These are phyloP conservation scores for Proteles cristata DNA, from an alignment of 2,113 vertebrate species.

Conservation along the genomic window DNA sequence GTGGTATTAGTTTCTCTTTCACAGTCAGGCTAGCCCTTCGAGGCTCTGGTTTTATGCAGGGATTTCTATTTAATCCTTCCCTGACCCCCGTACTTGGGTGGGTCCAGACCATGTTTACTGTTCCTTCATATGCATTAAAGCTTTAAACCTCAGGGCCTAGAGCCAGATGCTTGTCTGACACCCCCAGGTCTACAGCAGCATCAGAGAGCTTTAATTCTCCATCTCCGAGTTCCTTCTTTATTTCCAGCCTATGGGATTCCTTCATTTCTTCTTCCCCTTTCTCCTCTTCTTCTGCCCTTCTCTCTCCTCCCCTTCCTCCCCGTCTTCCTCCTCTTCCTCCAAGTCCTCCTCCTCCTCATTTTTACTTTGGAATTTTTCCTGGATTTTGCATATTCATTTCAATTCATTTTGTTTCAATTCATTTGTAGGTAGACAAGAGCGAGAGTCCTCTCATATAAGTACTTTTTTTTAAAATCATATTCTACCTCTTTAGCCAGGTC, in stretches of 20 bases:
- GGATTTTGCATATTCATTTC: background rate
- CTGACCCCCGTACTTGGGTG: background rate
- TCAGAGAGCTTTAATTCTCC: background rate
- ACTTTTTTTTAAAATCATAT: background rate
- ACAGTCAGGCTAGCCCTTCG: background rate
- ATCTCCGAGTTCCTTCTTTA: background rate
- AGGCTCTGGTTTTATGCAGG: background rate
- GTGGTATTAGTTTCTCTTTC: background rate
- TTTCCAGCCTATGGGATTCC: background rate
- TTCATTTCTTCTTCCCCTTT: background rate
- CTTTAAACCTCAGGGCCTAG: background rate
- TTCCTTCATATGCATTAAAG: background rate
- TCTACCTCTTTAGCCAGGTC: background rate
- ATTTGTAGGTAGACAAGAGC: background rate
- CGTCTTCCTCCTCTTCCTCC: background rate
- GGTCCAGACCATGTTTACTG: background rate
- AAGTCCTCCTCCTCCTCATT: background rate
- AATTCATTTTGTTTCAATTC: background rate
- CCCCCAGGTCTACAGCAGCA: background rate
- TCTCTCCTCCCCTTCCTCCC: background rate
- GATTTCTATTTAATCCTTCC: background rate
- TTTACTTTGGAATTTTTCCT: background rate
- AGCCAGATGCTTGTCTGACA: background rate
- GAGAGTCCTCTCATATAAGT: background rate
- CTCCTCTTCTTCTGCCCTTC: background rate